phyloP scores from a whole-genome alignment of 2,113 vertebrate genomes.

The Arizona elegans region DNA sequence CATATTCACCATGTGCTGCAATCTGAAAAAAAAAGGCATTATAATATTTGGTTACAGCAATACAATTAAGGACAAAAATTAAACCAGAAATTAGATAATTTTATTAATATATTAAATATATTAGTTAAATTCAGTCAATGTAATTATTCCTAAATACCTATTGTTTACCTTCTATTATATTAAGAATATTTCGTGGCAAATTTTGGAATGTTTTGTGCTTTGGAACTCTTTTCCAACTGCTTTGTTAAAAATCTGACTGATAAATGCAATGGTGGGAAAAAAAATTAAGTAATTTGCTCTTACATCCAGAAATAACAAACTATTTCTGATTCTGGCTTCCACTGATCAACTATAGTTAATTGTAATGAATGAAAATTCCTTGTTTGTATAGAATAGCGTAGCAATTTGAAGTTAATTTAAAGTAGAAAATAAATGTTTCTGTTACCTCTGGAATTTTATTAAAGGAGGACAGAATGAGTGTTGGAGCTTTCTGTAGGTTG shows the following conservation, averaged over 20 bases:
- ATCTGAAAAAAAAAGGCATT: constrained; percentile 32
- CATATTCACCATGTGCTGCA: constrained; percentile 4
- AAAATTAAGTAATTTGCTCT: background rate
- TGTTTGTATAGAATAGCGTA: background rate
- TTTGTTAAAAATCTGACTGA: background rate
- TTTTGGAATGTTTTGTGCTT: background rate
- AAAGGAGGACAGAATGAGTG: background rate
- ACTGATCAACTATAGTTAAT: background rate
- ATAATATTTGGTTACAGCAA: background rate
- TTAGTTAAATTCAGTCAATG: background rate
- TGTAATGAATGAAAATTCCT: background rate
- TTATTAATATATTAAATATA: background rate
- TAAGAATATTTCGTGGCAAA: background rate
- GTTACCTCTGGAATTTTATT: background rate
- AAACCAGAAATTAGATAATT: background rate
- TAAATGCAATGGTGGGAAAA: background rate
- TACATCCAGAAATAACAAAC: background rate
- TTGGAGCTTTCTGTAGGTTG: background rate
- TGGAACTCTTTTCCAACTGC: background rate
- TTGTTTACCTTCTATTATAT: background rate
- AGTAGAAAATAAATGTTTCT: background rate
- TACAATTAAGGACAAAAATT: background rate
- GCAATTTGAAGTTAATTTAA: background rate
- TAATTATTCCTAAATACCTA: background rate
- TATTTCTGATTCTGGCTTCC: background rate